Evolutionary conservation across 2,113 vertebrate species (phyloP).

Genomic region (Morone saxatilis): DNA sequence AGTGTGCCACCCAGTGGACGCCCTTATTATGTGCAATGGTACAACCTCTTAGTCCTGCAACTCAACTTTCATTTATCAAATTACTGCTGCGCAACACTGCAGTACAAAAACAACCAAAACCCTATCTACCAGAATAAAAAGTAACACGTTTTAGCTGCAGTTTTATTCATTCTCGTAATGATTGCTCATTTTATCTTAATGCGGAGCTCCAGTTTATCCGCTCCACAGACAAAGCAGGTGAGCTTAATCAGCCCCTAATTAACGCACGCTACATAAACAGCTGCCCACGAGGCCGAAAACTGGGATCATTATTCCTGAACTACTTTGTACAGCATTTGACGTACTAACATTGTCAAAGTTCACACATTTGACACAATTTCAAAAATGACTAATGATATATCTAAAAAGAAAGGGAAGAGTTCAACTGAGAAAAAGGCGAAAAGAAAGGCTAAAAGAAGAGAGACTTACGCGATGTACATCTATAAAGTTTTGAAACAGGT

Average conservation of each 20-base stretch:
- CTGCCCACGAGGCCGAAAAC: fast-evolving
- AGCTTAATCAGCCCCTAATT: conserved; percentile 57
- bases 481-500: conserved; percentile 87
- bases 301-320: conserved; percentile 2
- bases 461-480: conserved; percentile 86
- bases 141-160: no score
- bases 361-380: not conserved
- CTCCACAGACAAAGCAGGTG: conserved; percentile 57
- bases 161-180: not conserved
- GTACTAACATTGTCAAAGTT: not conserved
- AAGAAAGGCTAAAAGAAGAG: conserved; percentile 80
- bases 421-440: conserved; percentile 78
- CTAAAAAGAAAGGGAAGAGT: conserved; percentile 82
- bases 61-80: not conserved
- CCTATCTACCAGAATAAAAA: not conserved
- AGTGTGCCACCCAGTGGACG: conserved; percentile 67
- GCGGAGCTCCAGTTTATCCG: no score
- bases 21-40: not conserved
- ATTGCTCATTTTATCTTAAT: no score
- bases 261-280: conserved; percentile 32
- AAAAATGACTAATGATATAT: conserved; percentile 79
- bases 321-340: not conserved
- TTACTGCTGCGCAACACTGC: not conserved
- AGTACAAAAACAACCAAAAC: not conserved
- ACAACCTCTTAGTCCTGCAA: fast-evolving